A percentile compares a stretch with the other conserved stretches of the same genome.
Conservation (phyloP, 2,113 vertebrate genomes). For the Centropristis striata region DNA sequence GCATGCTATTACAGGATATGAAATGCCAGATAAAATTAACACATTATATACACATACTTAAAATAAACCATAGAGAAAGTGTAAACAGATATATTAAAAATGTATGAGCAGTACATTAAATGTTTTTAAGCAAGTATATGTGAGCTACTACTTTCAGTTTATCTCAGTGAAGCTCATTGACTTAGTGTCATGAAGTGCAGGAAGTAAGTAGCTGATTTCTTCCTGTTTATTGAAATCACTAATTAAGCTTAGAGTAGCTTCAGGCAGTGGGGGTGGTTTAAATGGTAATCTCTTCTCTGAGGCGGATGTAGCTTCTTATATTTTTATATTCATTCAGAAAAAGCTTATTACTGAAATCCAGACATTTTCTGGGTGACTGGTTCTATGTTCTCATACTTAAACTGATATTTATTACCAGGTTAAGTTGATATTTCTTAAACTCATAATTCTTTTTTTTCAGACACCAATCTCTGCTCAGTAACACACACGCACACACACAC, state of each 20-base stretch:
- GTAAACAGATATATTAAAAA: neutral
- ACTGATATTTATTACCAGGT: too few species aligned
- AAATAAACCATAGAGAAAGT: constrained; percentile 16
- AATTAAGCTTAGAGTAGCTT: constrained; percentile 5
- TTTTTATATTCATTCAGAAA: neutral
- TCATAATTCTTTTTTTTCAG: too few species aligned
- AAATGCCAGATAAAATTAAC: constrained; percentile 8
- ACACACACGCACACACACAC: too few species aligned
- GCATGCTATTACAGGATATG: constrained; percentile 3
- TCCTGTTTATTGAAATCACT: constrained; percentile 14
- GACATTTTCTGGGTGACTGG: too few species aligned
- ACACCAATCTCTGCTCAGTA: neutral
- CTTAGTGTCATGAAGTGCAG: neutral
- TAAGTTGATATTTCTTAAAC: too few species aligned
- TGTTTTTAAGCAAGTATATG: neutral
- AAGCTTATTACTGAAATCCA: neutral
- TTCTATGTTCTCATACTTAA: too few species aligned
- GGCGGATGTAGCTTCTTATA: neutral
- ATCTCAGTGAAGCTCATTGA: neutral
- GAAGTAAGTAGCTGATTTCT: neutral
- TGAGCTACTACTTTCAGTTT: constrained; percentile 6
- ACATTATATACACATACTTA: neutral
- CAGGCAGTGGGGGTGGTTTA: neutral
- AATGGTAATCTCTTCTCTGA: neutral
- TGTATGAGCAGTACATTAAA: neutral